Evolutionary conservation across 30 jellyfish, hydroid and myxozoan genomes (phyloP).

Genomic region (Thelohanellus kitauei): DNA sequence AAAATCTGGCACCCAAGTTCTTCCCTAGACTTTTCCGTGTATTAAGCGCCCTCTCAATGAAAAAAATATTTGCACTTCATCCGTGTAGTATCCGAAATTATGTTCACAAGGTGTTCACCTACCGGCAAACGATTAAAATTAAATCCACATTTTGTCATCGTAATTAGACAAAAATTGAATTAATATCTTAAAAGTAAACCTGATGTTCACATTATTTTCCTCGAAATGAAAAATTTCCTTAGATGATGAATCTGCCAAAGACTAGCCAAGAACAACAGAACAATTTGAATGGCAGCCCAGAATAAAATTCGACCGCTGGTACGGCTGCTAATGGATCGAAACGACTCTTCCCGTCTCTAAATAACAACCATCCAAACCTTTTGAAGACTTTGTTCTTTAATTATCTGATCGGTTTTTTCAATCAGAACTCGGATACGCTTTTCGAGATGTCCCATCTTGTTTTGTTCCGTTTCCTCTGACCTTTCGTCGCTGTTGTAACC

Average conservation of each 20-base stretch:
- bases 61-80: no score
- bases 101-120: no score
- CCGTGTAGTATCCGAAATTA: no score
- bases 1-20: no score
- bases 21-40: no score
- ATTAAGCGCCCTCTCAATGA: no score
- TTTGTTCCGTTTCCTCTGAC: no score
- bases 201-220: conserved; percentile 30
- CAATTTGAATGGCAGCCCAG: conserved; percentile 74
- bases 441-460: conserved; percentile 46
- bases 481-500: no score
- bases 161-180: no score
- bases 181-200: no score
- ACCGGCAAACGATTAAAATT: no score
- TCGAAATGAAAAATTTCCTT: conserved; percentile 60
- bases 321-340: conserved; percentile 64
- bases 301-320: conserved; percentile 53
- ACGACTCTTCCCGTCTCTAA: conserved; percentile 63
- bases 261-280: conserved; percentile 41
- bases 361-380: conserved; percentile 14
- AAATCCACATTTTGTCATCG: no score
- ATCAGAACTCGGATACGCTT: conserved; percentile 44
- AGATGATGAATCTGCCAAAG: conserved; percentile 85
- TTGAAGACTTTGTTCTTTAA: conserved; percentile 73
- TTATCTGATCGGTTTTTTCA: conserved; percentile 60